Conservation (phyloP, 2,797 vertebrate species). For the Novumbra hubbsi region DNA sequence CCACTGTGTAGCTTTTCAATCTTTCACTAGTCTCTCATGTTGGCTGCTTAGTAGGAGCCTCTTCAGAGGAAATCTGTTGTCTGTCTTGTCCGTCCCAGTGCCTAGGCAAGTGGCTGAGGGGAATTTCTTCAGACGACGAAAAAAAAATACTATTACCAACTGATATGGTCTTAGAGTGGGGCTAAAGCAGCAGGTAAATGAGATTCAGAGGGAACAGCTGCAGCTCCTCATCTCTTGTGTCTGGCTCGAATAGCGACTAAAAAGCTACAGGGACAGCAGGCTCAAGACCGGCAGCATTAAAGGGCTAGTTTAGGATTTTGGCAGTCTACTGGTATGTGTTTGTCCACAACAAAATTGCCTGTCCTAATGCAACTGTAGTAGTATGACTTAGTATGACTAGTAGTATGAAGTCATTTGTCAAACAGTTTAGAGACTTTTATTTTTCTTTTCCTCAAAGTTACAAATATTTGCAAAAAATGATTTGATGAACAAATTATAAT, state of each 20-base stretch:
- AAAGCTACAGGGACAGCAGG: constrained; percentile 43
- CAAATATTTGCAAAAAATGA: background rate
- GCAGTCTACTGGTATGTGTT: background rate
- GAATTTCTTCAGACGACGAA: constrained; percentile 52
- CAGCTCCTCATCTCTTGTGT: constrained; percentile 52
- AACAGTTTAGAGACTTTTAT: no score
- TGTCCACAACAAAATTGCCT: background rate
- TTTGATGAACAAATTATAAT: no score
- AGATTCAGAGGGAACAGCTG: constrained; percentile 53
- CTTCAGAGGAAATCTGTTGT: constrained; percentile 46
- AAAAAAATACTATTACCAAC: constrained; percentile 66
- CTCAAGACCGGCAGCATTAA: constrained; percentile 57
- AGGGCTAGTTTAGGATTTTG: no score
- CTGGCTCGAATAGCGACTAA: constrained; percentile 55
- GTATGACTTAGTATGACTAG: background rate
- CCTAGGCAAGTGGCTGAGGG: constrained; percentile 41
- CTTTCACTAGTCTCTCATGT: constrained; percentile 51
- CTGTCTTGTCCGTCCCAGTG: constrained; percentile 42
- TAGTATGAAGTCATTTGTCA: background rate
- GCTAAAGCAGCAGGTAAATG: constrained; percentile 56
- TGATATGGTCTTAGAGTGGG: constrained; percentile 52
- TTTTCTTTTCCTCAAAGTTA: no score
- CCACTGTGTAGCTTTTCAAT: constrained; percentile 33
- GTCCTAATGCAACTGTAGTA: background rate
- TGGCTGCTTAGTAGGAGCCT: constrained; percentile 31